Percentiles rank a stretch among this genome's conserved stretches.
These are phyloP conservation scores for Lepus americanus DNA, from an alignment of 2,113 vertebrate species.

Conservation along the genomic window DNA sequence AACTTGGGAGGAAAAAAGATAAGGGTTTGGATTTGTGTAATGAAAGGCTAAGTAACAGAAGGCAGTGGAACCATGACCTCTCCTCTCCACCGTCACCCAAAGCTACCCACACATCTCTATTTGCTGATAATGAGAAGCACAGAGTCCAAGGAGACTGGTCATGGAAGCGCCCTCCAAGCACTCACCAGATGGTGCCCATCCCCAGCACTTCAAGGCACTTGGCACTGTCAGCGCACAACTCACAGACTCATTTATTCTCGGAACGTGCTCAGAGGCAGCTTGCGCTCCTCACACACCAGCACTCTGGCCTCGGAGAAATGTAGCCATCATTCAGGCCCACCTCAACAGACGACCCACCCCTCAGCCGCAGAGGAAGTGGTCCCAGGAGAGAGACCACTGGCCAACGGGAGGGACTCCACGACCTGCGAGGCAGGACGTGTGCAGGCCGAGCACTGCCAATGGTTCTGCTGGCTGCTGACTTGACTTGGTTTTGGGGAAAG, in stretches of 20 bases:
- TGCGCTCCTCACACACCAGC: background rate
- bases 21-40: background rate
- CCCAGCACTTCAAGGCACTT: background rate
- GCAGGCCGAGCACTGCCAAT: background rate
- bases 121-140: background rate
- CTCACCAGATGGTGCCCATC: background rate
- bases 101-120: background rate
- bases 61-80: background rate
- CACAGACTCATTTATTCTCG: background rate
- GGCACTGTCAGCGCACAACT: background rate
- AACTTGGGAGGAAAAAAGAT: background rate
- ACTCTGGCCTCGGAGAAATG: constrained; percentile 1
- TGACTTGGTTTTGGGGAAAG: background rate
- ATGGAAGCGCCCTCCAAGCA: background rate
- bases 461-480: background rate
- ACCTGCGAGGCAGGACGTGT: background rate
- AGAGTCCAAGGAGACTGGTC: background rate
- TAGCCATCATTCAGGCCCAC: background rate
- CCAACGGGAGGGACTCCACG: background rate
- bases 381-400: background rate
- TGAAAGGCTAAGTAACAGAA: background rate
- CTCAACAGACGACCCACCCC: too few species aligned
- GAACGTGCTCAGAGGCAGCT: background rate
- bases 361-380: background rate
- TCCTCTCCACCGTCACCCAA: background rate